A percentile compares a stretch with the other conserved stretches of the same genome.
These are phyloP conservation scores for Spatulosminthurus flaviceps DNA, from an alignment of 2,888 invertebrate species.

Conservation along the genomic window DNA sequence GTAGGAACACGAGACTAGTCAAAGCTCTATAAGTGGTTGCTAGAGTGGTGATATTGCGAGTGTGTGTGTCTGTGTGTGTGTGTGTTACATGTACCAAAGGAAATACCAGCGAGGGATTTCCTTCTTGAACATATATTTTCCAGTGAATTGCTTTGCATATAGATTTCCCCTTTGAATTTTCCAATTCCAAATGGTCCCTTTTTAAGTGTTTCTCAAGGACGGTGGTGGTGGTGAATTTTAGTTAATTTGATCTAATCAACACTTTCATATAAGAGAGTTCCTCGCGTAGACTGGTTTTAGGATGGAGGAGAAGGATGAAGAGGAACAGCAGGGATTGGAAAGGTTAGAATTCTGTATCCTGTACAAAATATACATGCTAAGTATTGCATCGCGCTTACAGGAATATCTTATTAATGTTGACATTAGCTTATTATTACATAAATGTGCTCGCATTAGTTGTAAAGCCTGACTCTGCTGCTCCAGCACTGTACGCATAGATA, in stretches of 20 bases:
- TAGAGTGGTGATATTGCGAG: neutral
- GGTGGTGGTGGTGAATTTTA: conserved; percentile 1
- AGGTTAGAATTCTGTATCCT: conserved; percentile 27
- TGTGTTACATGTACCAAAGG: neutral
- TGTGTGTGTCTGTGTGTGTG: no score
- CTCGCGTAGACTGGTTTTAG: neutral
- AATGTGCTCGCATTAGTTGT: no score
- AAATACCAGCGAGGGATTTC: no score
- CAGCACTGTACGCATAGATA: neutral
- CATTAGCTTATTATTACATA: neutral
- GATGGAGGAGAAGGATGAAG: conserved; percentile 34
- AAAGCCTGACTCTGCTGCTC: no score
- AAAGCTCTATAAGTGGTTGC: neutral
- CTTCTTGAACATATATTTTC: no score
- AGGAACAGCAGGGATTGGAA: conserved; percentile 16
- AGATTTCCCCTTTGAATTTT: no score
- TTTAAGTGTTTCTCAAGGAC: neutral
- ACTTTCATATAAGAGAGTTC: no score
- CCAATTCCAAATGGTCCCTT: no score
- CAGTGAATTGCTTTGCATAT: no score
- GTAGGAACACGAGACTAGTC: neutral
- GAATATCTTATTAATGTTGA: neutral
- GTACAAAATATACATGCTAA: neutral
- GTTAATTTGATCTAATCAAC: neutral
- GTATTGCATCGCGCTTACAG: neutral